These are phyloP conservation scores for Malaclemys terrapin DNA, from an alignment of 2,113 vertebrate genomes.

Conservation along the genomic window DNA sequence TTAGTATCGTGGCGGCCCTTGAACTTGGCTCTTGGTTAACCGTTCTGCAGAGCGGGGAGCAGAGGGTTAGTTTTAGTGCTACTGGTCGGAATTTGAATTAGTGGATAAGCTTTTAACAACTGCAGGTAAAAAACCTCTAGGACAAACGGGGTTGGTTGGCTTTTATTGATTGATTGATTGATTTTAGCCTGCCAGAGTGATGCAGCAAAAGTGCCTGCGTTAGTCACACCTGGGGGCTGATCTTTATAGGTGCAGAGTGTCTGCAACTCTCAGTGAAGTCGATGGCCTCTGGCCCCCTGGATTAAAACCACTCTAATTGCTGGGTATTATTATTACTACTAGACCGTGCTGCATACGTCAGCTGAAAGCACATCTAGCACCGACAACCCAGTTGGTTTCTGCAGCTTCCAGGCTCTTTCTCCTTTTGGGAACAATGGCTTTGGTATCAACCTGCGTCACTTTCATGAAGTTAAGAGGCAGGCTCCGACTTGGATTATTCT, in stretches of 20 bases:
- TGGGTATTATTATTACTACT: neutral
- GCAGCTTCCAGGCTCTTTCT: neutral
- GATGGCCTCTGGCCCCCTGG: neutral
- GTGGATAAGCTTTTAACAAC: neutral
- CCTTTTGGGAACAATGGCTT: neutral
- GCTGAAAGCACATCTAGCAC: neutral
- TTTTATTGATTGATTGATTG: neutral
- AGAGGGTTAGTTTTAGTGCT: neutral
- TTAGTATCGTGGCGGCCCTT: neutral
- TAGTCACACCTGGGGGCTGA: neutral
- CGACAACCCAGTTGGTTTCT: neutral
- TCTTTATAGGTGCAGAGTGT: neutral
- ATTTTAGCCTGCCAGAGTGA: neutral
- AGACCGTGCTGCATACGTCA: neutral
- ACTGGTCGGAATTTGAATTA: neutral
- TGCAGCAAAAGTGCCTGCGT: neutral
- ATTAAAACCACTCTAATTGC: neutral
- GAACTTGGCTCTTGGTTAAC: neutral
- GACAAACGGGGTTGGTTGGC: neutral
- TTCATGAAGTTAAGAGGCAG: neutral
- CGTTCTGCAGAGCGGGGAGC: neutral
- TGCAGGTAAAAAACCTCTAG: neutral
- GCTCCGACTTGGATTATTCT: neutral
- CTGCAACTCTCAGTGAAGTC: neutral
- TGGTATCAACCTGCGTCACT: neutral